phyloP scores from a whole-genome alignment of 1,140 invertebrate genomes.

The Caenorhabditis brenneri region DNA sequence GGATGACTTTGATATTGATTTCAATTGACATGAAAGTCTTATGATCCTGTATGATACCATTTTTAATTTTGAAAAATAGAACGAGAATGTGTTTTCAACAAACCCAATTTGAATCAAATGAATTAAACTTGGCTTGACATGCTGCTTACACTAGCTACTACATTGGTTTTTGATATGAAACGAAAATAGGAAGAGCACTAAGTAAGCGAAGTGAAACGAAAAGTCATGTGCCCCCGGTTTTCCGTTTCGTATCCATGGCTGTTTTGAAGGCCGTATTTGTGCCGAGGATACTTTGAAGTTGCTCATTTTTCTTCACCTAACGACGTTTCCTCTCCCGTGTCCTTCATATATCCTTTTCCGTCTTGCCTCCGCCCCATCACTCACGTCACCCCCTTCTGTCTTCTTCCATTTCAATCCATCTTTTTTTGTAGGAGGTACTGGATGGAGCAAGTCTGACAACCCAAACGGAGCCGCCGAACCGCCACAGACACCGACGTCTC shows the following conservation, averaged over 20 bases:
- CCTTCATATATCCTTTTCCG: background rate
- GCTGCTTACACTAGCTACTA: too few species aligned
- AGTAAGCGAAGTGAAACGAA: too few species aligned
- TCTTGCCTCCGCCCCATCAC: background rate
- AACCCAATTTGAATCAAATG: too few species aligned
- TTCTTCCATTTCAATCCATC: background rate
- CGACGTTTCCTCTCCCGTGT: background rate
- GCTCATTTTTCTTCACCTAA: slow-evolving; percentile 8
- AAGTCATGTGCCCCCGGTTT: background rate
- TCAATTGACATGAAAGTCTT: too few species aligned
- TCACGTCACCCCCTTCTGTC: background rate
- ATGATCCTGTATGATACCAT: too few species aligned
- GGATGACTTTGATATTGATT: background rate
- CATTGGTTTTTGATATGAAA: too few species aligned
- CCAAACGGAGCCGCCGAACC: slow-evolving; percentile 11
- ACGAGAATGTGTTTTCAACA: too few species aligned
- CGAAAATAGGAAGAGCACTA: too few species aligned
- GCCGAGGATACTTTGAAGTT: background rate
- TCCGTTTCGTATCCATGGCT: background rate
- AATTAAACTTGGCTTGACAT: too few species aligned
- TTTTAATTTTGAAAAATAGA: too few species aligned
- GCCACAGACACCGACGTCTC: slow-evolving; percentile 16
- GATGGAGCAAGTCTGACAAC: slow-evolving; percentile 66
- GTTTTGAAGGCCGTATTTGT: background rate
- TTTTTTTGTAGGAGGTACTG: slow-evolving; percentile 58